Percentiles rank a stretch among this genome's conserved stretches.
Conservation (phyloP, 2,797 vertebrate species). For the Muraenolepis orangiensis region DNA sequence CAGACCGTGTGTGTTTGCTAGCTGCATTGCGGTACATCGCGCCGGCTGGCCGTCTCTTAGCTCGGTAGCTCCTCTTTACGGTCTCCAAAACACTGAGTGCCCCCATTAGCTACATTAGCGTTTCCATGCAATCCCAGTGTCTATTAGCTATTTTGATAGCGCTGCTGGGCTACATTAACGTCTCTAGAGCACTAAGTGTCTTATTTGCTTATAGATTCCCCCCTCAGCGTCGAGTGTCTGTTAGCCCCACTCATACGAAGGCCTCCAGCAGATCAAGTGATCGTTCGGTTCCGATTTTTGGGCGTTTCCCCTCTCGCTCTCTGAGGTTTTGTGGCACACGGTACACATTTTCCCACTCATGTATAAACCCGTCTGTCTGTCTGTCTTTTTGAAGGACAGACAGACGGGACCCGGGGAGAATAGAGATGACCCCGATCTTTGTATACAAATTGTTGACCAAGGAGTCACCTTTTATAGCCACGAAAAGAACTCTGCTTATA, state of each 20-base stretch:
- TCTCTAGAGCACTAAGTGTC: neutral
- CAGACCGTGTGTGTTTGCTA: neutral
- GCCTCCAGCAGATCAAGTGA: neutral
- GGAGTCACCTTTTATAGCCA: neutral
- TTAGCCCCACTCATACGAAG: neutral
- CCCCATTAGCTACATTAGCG: neutral
- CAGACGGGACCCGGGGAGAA: too few relatives aligned
- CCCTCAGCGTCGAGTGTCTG: neutral
- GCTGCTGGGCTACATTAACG: neutral
- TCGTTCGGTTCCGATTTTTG: neutral
- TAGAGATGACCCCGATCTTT: too few relatives aligned
- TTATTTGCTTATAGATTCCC: neutral
- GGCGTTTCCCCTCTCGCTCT: neutral
- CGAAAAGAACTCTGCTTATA: neutral
- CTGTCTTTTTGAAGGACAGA: neutral
- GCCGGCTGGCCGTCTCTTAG: neutral
- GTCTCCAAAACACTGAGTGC: neutral
- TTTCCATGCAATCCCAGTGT: neutral
- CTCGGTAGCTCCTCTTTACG: too few relatives aligned
- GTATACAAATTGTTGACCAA: too few relatives aligned
- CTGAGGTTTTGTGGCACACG: neutral
- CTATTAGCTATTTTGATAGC: neutral
- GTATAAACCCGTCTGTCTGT: neutral
- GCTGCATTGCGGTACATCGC: neutral
- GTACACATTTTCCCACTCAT: neutral